Percentiles rank a stretch among this genome's conserved stretches.
Evolutionary conservation across 2,888 invertebrate genomes (phyloP).

Genomic region (Antheraea yamamai): DNA sequence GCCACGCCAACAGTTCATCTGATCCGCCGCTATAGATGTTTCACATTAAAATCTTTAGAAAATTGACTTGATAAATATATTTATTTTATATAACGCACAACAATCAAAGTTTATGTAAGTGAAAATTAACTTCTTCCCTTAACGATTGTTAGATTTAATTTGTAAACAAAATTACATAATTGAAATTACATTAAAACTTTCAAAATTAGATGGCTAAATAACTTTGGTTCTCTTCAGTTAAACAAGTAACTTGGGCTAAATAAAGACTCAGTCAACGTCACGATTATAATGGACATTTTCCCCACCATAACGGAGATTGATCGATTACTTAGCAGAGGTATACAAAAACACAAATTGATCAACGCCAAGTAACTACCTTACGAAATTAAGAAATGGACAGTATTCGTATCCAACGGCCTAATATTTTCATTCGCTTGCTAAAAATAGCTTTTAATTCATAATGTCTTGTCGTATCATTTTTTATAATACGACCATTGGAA

Average conservation of each 20-base stretch:
- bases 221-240: conserved; percentile 6
- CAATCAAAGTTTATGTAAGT: neutral
- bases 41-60: no score
- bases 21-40: no score
- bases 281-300: conserved; percentile 14
- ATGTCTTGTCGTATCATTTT: neutral
- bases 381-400: conserved; percentile 3
- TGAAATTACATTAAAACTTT: neutral
- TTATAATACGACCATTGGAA: neutral
- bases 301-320: conserved; percentile 20
- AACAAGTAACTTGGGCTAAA: neutral
- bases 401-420: neutral
- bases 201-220: conserved; percentile 9
- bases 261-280: conserved; percentile 10
- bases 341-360: conserved; percentile 12
- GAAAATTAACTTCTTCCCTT: neutral
- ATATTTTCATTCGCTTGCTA: neutral
- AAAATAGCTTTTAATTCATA: neutral
- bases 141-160: neutral
- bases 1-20: no score
- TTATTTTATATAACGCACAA: neutral
- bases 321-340: conserved; percentile 15
- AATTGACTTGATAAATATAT: neutral
- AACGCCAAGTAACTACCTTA: conserved; percentile 1
- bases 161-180: neutral